Conservation (phyloP, 1,140 invertebrate species). For the Nephila pilipes region DNA sequence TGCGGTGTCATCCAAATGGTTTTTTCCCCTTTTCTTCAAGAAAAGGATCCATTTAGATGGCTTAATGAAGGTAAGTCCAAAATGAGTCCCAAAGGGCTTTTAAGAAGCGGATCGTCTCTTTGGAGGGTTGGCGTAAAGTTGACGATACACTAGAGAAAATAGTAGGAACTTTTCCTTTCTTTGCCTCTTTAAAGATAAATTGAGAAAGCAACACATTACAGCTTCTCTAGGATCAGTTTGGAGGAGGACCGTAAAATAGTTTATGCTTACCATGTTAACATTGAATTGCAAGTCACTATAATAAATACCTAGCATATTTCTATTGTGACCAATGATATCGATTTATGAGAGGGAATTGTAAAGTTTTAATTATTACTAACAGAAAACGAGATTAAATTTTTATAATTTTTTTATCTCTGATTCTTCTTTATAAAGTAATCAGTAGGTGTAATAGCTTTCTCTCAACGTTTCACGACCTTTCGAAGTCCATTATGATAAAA, state of each 20-base stretch:
- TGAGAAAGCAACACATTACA: not conserved
- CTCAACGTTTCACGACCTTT: too few species aligned
- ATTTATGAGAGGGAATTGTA: too few species aligned
- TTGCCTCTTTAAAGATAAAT: not conserved
- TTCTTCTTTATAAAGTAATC: too few species aligned
- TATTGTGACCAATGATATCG: too few species aligned
- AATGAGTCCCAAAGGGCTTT: constrained; percentile 36
- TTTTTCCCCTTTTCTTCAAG: not conserved
- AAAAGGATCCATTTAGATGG: not conserved
- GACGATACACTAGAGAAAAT: not conserved
- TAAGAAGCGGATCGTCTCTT: not conserved
- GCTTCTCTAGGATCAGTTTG: not conserved
- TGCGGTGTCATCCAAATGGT: not conserved
- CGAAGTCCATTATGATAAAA: too few species aligned
- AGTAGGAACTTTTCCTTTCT: not conserved
- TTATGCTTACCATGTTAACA: too few species aligned
- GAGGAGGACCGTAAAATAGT: constrained; percentile 33
- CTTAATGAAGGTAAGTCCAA: constrained; percentile 49
- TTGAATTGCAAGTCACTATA: too few species aligned
- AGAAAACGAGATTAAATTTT: too few species aligned
- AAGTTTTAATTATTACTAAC: too few species aligned
- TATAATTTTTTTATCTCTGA: too few species aligned
- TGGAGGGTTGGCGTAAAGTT: not conserved
- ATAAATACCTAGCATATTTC: too few species aligned
- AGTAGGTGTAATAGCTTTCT: too few species aligned